Evolutionary conservation across 2,113 vertebrate genomes (phyloP), one percentile per base, ranked within the genome.

Genomic region (Ptilorrhoa leucosticta): DNA sequence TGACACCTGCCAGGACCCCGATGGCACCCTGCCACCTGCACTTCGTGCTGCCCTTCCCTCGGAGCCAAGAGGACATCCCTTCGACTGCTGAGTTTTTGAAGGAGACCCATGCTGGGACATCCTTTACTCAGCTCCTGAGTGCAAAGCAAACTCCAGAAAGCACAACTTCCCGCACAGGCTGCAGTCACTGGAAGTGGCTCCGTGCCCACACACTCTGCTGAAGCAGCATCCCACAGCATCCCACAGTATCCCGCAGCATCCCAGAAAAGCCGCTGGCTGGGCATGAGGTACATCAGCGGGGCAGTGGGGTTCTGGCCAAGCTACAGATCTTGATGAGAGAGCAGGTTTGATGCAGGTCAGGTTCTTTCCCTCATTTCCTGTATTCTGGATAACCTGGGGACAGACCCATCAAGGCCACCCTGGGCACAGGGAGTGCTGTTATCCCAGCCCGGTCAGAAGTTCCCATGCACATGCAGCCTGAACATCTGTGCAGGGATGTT

Each of bases 151-250:
- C 33, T 31, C 63, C 30, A 21, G 47, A 51, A 23, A 27, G 13
- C 5, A 11, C 4, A 27, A 3, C 11, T 19, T 53, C 35, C 24
- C 1, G 0, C 4, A 1, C 22, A 4, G 39, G 42, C 33, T n/a
- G 65, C 6, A 3, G 56, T 19, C 22, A 11, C 51, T 4, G 13
- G 12, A 54, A 40, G 17, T 20, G 6, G 16, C 44, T 50, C 39
- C 0, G 0, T 21, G 16, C 35, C 19, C 39, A 4, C 7, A 20
- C 47, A 13, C 17, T 21, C 31, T 27, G 37, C 44, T 73, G 63
- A 30, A 48, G 42, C 54, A 33, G 11, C 14, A 28, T 28, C 60
- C 47, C 3, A 2, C 31, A 24, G 44, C 15, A 37, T 17, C 69
- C 65, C 44, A 51, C 39, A 22, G 47, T 5, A 50, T 15, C 68